These are phyloP conservation scores for Phyllotis vaccarum DNA, from an alignment of 2,797 vertebrate species.

Conservation along the genomic window DNA sequence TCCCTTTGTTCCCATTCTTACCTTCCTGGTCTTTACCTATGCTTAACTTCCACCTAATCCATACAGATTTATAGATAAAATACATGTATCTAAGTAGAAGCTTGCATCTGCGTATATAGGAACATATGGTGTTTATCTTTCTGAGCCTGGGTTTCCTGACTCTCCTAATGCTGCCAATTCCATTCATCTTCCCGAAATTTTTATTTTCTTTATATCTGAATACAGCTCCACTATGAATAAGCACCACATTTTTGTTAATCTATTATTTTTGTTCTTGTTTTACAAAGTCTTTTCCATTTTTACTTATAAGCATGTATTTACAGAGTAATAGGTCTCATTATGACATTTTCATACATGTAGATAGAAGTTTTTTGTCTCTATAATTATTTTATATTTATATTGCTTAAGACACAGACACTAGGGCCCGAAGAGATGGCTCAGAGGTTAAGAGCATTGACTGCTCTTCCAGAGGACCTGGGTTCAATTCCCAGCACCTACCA, in stretches of 20 bases:
- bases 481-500: no score
- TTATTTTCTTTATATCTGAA: neutral
- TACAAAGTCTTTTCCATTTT: neutral
- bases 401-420: neutral
- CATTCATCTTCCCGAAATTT: neutral
- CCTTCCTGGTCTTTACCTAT: neutral
- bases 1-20: neutral
- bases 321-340: neutral
- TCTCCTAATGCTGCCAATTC: neutral
- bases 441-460: neutral
- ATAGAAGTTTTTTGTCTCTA: neutral
- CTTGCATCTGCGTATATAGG: neutral
- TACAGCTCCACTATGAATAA: neutral
- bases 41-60: neutral
- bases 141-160: neutral
- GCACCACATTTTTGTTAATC: neutral
- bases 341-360: neutral
- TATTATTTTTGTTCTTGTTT: neutral
- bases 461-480: neutral
- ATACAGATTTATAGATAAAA: neutral
- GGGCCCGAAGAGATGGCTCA: neutral
- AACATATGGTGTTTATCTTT: neutral
- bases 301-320: neutral
- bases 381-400: neutral
- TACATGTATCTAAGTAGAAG: neutral